Evolutionary conservation across 2,797 vertebrate genomes (phyloP).

Genomic region (Amblyopsis hoosieri): DNA sequence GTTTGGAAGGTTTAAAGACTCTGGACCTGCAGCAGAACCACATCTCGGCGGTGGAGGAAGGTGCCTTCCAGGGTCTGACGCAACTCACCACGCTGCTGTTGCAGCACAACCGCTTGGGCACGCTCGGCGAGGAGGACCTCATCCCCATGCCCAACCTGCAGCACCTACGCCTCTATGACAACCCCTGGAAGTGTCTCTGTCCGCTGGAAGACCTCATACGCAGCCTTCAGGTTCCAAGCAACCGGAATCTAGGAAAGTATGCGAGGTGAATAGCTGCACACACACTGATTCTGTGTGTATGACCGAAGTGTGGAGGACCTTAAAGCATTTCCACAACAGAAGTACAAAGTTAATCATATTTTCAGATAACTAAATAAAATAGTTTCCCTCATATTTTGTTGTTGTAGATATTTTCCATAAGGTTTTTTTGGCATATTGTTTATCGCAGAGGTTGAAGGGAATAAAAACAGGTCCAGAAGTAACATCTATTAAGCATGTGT

Average conservation of each 20-base stretch:
- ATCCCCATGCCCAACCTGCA: constrained; percentile 84
- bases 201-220: constrained; percentile 87
- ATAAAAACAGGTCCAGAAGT: no score
- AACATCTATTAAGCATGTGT: no score
- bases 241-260: constrained; percentile 89
- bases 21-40: constrained; percentile 95
- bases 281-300: background rate
- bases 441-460: no score
- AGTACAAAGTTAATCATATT: no score
- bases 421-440: no score
- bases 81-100: constrained; percentile 89
- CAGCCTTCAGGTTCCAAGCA: constrained; percentile 91
- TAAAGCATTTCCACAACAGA: no score
- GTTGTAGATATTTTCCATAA: no score
- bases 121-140: constrained; percentile 86
- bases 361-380: no score
- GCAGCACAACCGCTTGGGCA: constrained; percentile 89
- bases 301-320: no score
- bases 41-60: constrained; percentile 85
- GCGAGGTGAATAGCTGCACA: constrained; percentile 75
- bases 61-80: constrained; percentile 86
- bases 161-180: constrained; percentile 90
- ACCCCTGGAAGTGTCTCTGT: constrained; percentile 92
- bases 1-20: constrained; percentile 83
- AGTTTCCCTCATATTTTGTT: no score